Evolutionary conservation across 2,888 invertebrate genomes (phyloP), one percentile per base, ranked within the genome.

Genomic region (Eupithecia subumbrata): DNA sequence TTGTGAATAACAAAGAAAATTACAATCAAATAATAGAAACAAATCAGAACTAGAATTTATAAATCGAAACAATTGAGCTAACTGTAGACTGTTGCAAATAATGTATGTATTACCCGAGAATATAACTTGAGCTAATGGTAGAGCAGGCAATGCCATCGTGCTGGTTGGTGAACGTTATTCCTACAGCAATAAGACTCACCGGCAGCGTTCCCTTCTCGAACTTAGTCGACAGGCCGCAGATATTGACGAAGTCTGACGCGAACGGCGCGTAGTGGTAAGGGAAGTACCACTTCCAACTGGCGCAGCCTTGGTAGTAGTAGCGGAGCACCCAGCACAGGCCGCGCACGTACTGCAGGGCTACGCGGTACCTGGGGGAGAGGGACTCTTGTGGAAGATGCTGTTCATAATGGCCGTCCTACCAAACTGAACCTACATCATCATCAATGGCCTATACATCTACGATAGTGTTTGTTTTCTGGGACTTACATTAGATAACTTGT

Each of bases 261-360:
- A 99, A 99, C 11, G 99, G 99, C 25, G 99, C 99, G 95, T 99
- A 99, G 94, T 99, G 99, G 92, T 99, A 99, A 0, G 99, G 99
- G 93, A 98, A 99, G 95, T 99, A 99, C 99, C 99, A 99, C 93
- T 99, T 98, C 99, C 99, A 99, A 25, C 98, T 98, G 52, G 99
- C 98, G 94, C 99, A 99, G 72, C 99, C 99, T 96, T 99, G 99
- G 94, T 99, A 99, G 94, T 99, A 99, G 94, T 99, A 99, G 83
- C 98, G 97, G 43, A 99, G 95, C 74, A 99, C 99, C 99, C 99
- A 99, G 93, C 99, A 99, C 71, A 99, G 95, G 0, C 99, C 99
- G 72, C 97, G 96, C 5, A 99, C 98, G 94, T 99, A 99, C 88
- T 99, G 98, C 70, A 97, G 95, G 4, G 98, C 99, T 63, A 99